Conservation (phyloP, 2,113 vertebrate genomes). For the Antechinus stuartii region DNA sequence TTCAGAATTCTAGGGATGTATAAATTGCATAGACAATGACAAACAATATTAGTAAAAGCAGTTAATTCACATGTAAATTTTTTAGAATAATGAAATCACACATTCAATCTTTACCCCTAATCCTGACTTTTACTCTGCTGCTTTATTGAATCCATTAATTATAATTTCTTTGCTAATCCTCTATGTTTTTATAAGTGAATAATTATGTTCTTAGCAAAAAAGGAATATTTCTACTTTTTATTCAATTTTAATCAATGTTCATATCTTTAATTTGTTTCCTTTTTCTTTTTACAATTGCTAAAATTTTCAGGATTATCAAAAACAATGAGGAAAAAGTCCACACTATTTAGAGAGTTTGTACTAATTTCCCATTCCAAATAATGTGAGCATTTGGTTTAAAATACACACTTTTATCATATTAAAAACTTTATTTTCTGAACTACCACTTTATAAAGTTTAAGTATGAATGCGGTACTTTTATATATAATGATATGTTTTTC, state of each 20-base stretch:
- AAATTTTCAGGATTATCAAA: background rate
- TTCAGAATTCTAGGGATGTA: background rate
- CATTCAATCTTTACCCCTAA: background rate
- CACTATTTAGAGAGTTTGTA: background rate
- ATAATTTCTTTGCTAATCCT: background rate
- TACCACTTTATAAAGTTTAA: background rate
- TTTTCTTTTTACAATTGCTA: background rate
- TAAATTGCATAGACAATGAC: background rate
- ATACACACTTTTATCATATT: background rate
- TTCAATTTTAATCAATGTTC: background rate
- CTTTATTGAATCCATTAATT: background rate
- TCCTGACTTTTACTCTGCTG: background rate
- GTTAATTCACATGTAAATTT: background rate
- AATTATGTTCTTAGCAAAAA: background rate
- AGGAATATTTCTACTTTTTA: background rate
- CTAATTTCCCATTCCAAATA: background rate
- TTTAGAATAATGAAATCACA: background rate
- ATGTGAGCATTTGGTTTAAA: background rate
- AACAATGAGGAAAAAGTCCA: background rate
- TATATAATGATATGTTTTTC: background rate
- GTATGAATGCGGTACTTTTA: background rate
- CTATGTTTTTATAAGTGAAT: background rate
- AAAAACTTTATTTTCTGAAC: background rate
- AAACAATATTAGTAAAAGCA: background rate
- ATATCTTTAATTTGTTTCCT: background rate